Base-by-base conservation (phyloP, 2,113 vertebrate genomes). In the Progne subis region DNA sequence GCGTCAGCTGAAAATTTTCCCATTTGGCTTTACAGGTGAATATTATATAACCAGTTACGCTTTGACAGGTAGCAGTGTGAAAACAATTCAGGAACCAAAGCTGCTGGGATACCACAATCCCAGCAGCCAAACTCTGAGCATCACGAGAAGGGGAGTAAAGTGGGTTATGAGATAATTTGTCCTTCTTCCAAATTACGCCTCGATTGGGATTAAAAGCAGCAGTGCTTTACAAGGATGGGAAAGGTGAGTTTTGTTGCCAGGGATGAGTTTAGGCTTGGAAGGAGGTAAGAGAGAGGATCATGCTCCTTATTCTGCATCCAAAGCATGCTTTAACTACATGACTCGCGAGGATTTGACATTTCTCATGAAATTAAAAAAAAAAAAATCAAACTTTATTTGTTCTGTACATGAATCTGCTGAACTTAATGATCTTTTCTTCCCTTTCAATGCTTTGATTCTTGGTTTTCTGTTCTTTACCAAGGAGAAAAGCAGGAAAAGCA, bases 301-400 rank as follows among this genome's bases (percentile, higher is more conserved):
- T 64, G 29, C 26, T 84, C 23, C 28, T 57, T 55, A 5, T 65
- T 74, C 24, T 70, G 39, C 16, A 34, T 23, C 23, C 25, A 12
- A 47, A 85, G 28, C 39, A 15, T 41, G 25, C 15, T 76, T 44
- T 52, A 28, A 25, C 32, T 56, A 4, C 18, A 14, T 56, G 29
- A 87, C 65, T 90, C 0, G 0, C 20, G 11, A 77, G 18, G 29
- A 29, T 65, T 49, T 0, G 1, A 49, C 26, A 21, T 31, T 76
- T 21, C 26, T 23, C 12, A 60, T 6, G 3, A 57, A 77, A 56
- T 23, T 37, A 9, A 47, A 1, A 71, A 74, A 88, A 86, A 91
- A 71, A 71, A 25, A 37, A 37, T 70, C 41, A 83, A 80, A 37
- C 2, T 57, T 2, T 72, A 14, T 57, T 77, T 75, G 12, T 84